These are phyloP conservation scores for Pimpla rufipes DNA, from an alignment of 2,888 invertebrate species.

Conservation along the genomic window DNA sequence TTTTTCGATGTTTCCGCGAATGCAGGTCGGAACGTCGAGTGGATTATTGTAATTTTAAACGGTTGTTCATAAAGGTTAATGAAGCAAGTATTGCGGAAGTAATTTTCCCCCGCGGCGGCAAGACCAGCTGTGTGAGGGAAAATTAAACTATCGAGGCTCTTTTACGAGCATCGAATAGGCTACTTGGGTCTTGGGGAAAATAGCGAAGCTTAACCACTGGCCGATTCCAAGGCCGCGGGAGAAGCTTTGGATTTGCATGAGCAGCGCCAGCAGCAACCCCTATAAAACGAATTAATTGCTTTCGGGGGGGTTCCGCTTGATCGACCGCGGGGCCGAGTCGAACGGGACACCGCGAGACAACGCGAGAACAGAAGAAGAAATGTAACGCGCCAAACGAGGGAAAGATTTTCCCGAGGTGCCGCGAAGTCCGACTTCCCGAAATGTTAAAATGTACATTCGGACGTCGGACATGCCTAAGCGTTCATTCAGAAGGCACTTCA, in stretches of 20 bases:
- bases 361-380: constrained; percentile 31
- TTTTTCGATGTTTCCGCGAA: neutral
- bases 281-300: constrained; percentile 78
- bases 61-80: neutral
- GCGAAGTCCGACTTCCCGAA: neutral
- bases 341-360: constrained; percentile 14
- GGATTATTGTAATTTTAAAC: neutral
- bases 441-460: neutral
- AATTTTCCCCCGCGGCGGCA: neutral
- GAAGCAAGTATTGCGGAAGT: neutral
- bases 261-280: constrained; percentile 74
- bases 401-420: no score
- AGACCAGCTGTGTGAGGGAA: constrained; percentile 37
- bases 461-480: neutral
- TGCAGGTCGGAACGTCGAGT: no score
- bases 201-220: constrained; percentile 52
- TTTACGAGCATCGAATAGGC: constrained; percentile 75
- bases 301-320: constrained; percentile 43
- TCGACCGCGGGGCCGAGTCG: constrained; percentile 28
- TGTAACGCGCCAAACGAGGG: neutral
- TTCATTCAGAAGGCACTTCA: neutral
- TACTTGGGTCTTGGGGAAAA: constrained; percentile 34
- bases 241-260: constrained; percentile 63
- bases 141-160: constrained; percentile 56
- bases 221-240: constrained; percentile 42